Evolutionary conservation across 2,797 vertebrate genomes (phyloP).

Genomic region (Pitangus sulphuratus): DNA sequence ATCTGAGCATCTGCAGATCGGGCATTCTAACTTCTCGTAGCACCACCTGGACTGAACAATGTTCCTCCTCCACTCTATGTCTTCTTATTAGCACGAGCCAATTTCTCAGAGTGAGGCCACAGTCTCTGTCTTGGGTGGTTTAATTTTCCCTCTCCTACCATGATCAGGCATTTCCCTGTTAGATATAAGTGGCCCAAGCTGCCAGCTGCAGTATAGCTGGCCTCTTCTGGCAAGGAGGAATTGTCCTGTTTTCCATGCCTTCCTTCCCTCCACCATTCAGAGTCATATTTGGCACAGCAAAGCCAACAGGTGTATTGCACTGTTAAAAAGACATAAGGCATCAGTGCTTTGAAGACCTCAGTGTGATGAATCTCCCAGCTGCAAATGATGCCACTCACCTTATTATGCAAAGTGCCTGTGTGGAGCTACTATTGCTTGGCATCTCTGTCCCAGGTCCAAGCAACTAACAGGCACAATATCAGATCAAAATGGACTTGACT

Average conservation of each 20-base stretch:
- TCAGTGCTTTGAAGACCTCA: background rate
- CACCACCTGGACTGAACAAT: background rate
- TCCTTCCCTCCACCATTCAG: background rate
- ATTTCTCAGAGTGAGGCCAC: background rate
- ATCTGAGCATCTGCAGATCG: background rate
- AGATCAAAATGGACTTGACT: background rate
- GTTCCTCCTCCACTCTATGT: background rate
- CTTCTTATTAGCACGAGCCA: background rate
- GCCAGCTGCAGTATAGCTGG: slow-evolving; percentile 42
- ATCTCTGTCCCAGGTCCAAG: background rate
- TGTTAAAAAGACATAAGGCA: background rate
- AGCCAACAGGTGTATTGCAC: slow-evolving; percentile 3
- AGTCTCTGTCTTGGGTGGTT: background rate
- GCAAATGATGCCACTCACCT: background rate
- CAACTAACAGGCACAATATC: background rate
- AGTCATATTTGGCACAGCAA: background rate
- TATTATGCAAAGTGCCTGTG: background rate
- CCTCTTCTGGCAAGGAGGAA: slow-evolving; percentile 3
- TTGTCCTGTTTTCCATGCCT: background rate
- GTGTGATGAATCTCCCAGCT: background rate
- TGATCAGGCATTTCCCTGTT: background rate
- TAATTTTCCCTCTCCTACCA: background rate
- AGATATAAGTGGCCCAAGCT: background rate
- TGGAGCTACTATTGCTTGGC: background rate
- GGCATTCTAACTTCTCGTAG: slow-evolving; percentile 27